Evolutionary conservation across 1,140 invertebrate genomes (phyloP), one percentile per base, ranked within the genome.

Genomic region (Trigoniulus corallinus): DNA sequence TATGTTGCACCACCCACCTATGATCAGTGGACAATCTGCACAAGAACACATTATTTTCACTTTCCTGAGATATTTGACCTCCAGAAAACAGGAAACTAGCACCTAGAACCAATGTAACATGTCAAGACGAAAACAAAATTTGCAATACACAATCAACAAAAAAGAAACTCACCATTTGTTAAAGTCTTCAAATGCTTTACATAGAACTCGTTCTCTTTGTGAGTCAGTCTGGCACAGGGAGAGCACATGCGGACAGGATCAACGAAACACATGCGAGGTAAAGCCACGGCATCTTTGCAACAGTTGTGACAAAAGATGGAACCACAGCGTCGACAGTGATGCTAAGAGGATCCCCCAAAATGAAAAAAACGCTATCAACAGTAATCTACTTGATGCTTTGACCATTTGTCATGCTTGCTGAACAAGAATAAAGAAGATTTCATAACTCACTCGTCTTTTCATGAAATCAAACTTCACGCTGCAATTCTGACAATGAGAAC

Each of bases 241-340:
- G 56, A 50, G 57, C 73, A 75, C 7, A 72, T 59, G 21, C 72
- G 58, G 2, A 75, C 73, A 25, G 73, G 73, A 57, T 75, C 73
- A 18, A 75, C 61, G 58, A 74, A 75, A 55, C 69, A 71, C 72
- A 75, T 74, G 22, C 73, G 58, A 4, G 66, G 69, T 20, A 75
- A 57, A 7, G 59, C 51, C 26, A 72, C 44, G 48, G 66, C 67
- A 3, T 59, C 55, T 2, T 67, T 58, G 59, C 71, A 71, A 55
- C 72, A 74, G 1, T 54, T 59, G 27, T 60, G 63, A 59, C 73
- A 75, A 54, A 67, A 74, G 48, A 72, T 67, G 34, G 64, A 59
- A 0, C 73, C 73, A 68, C 73, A 75, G n/a, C 73, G 61, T n/a
- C 72, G 63, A 59, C 73, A 75, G 55, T 75, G 73, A 59, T 75